Evolutionary conservation across 2,113 vertebrate species (phyloP).

Genomic region (Sclerurus mexicanus): DNA sequence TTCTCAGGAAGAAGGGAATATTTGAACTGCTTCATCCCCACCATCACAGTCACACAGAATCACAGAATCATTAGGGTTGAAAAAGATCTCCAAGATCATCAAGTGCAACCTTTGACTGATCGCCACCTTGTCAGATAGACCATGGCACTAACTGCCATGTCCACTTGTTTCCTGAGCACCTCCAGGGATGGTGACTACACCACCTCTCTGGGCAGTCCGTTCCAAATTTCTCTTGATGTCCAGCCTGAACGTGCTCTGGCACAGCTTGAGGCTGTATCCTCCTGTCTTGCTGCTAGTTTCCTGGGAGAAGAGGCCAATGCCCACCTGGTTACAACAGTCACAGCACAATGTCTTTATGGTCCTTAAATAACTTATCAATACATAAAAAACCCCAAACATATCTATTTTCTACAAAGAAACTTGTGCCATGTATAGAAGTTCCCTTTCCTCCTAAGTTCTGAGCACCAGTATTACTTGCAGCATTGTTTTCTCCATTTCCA

Average conservation of each 20-base stretch:
- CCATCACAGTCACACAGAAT: not conserved
- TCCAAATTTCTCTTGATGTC: not conserved
- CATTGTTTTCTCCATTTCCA: not conserved
- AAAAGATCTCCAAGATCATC: too few relatives aligned
- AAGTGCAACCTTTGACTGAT: not conserved
- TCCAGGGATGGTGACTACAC: not conserved
- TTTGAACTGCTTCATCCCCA: not conserved
- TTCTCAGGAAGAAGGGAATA: not conserved
- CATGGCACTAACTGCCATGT: not conserved
- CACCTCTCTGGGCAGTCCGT: not conserved
- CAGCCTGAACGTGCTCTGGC: not conserved
- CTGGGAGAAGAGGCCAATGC: rapidly evolving
- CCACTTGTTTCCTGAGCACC: too few relatives aligned
- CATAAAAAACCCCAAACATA: not conserved
- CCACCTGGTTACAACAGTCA: not conserved
- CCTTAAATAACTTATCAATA: not conserved
- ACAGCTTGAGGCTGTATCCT: not conserved
- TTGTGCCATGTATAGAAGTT: not conserved
- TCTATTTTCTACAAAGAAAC: not conserved
- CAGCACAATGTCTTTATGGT: not conserved
- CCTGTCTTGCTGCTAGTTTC: too few relatives aligned
- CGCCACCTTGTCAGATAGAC: not conserved
- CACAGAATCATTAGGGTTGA: not conserved
- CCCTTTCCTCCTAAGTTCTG: not conserved
- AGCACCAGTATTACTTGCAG: not conserved